Conservation (phyloP, 1,140 invertebrate species). For the Zaprionus davidi region DNA sequence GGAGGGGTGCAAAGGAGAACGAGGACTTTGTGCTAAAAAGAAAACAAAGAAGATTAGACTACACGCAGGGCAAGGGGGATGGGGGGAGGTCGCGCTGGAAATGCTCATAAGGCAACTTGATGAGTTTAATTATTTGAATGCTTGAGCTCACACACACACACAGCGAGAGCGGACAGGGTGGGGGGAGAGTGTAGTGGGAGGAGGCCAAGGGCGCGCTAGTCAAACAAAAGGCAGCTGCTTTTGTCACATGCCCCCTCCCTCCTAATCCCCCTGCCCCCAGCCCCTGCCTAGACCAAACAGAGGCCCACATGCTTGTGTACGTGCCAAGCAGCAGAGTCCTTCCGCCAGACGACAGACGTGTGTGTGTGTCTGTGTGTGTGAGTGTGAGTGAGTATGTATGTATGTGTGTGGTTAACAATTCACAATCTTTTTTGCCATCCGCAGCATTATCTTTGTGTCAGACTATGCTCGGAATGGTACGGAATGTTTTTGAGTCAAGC, state of each 20-base stretch:
- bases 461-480: conserved; percentile 50
- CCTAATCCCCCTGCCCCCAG: conserved; percentile 8
- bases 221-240: conserved; percentile 79
- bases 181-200: not conserved
- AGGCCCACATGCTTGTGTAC: conserved; percentile 38
- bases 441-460: conserved; percentile 60
- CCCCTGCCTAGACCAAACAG: conserved; percentile 5
- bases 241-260: conserved; percentile 63
- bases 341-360: conserved; percentile 1
- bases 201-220: conserved; percentile 60
- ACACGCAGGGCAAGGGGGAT: conserved; percentile 33
- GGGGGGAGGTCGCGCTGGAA: conserved; percentile 24
- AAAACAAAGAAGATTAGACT: conserved; percentile 78
- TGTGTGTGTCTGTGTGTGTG: not conserved
- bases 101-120: conserved; percentile 67
- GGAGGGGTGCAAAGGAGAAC: not conserved
- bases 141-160: conserved; percentile 61
- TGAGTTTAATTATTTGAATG: conserved; percentile 82
- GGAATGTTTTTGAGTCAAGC: conserved; percentile 60
- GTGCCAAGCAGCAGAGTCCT: conserved; percentile 27
- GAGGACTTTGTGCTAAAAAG: conserved; percentile 65
- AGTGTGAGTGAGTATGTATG: conserved; percentile 1
- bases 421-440: conserved; percentile 53
- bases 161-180: not conserved
- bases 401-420: conserved; percentile 42